Percentiles rank a stretch among this genome's conserved stretches.
Evolutionary conservation across 2,797 vertebrate species (phyloP).

Genomic region (Sphenodon punctatus): DNA sequence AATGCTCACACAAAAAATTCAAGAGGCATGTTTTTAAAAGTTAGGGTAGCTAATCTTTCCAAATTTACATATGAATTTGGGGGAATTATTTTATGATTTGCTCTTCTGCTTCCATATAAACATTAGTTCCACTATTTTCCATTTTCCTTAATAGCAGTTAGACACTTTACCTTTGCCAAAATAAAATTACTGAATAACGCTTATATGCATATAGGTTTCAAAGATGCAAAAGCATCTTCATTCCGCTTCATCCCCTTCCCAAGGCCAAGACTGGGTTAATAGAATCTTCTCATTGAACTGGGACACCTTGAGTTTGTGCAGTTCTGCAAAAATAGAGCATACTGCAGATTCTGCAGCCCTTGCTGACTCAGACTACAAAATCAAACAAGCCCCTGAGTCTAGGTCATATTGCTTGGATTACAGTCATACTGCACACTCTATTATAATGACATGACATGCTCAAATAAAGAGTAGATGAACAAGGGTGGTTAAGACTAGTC

Average conservation of each 20-base stretch:
- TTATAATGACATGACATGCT: not conserved
- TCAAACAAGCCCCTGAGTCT: not conserved
- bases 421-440: not conserved
- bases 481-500: too few relatives aligned
- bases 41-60: not conserved
- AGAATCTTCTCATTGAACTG: not conserved
- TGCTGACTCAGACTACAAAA: not conserved
- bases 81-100: not conserved
- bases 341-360: not conserved
- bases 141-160: not conserved
- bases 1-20: not conserved
- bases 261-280: not conserved
- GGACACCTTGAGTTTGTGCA: not conserved
- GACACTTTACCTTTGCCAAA: not conserved
- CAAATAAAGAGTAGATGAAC: not conserved
- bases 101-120: not conserved
- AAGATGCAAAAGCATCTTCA: not conserved
- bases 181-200: not conserved
- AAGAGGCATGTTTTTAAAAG: not conserved
- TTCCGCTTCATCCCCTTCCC: not conserved
- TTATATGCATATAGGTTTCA: not conserved
- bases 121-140: not conserved
- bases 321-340: not conserved
- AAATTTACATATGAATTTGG: not conserved
- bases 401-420: not conserved